These are phyloP conservation scores for Alfaro cultratus DNA, from an alignment of 2,797 vertebrate genomes.

Conservation along the genomic window DNA sequence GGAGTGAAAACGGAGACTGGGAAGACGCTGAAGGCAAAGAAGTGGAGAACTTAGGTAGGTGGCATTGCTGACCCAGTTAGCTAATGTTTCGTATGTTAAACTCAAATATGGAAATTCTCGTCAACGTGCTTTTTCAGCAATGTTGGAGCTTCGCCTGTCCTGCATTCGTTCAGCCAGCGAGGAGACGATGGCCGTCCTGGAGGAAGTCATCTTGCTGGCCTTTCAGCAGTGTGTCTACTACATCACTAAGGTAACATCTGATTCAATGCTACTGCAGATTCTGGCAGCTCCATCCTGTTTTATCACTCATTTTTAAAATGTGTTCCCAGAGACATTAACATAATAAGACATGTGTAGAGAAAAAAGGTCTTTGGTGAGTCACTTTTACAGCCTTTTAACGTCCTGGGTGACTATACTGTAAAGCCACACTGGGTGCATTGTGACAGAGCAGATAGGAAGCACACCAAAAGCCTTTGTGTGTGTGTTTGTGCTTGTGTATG, in stretches of 20 bases:
- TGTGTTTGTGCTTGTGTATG: slow-evolving; percentile 12
- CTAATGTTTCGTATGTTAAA: not conserved
- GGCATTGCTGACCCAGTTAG: not conserved
- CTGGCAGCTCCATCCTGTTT: slow-evolving; percentile 23
- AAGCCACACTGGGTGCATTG: slow-evolving; percentile 60
- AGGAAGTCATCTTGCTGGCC: slow-evolving; percentile 85
- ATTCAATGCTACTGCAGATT: not conserved
- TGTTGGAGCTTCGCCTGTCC: slow-evolving; percentile 69
- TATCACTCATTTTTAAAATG: slow-evolving; percentile 37
- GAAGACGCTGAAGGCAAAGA: slow-evolving; percentile 51
- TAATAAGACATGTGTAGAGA: slow-evolving; percentile 55
- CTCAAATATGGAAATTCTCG: not conserved
- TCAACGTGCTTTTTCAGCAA: slow-evolving; percentile 52
- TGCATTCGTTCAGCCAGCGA: slow-evolving; percentile 76
- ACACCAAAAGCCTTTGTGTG: slow-evolving; percentile 54
- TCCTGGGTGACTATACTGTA: slow-evolving; percentile 56
- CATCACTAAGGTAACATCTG: slow-evolving; percentile 81
- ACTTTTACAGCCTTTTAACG: slow-evolving; percentile 24
- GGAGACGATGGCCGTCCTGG: slow-evolving; percentile 81
- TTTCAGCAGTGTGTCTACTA: slow-evolving; percentile 88
- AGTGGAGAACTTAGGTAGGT: slow-evolving; percentile 64
- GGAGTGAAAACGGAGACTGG: slow-evolving; percentile 46
- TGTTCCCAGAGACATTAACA: slow-evolving; percentile 55
- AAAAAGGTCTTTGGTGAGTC: slow-evolving; percentile 62
- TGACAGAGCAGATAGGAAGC: slow-evolving; percentile 46